Conservation (phyloP, 2,797 vertebrate species). For the Synanceia verrucosa region DNA sequence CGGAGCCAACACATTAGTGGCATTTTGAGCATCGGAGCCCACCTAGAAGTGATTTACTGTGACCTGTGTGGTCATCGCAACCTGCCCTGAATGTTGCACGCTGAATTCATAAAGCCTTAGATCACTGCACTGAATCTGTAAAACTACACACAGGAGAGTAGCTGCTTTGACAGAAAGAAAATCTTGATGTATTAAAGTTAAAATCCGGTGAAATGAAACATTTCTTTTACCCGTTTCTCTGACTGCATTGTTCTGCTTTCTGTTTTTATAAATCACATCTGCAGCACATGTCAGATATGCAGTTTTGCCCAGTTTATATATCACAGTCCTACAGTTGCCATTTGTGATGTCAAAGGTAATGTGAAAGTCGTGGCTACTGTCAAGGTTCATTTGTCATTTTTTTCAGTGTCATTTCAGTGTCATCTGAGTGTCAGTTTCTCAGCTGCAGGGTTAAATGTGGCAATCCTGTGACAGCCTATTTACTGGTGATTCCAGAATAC, state of each 20-base stretch:
- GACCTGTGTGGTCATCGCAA: conserved; percentile 39
- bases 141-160: conserved; percentile 35
- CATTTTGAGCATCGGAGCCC: conserved; percentile 21
- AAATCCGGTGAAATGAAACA: conserved; percentile 61
- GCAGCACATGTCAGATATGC: not conserved
- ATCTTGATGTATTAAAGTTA: conserved; percentile 41
- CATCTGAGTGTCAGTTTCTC: not conserved
- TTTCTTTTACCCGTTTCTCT: not conserved
- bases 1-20: conserved; percentile 26
- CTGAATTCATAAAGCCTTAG: conserved; percentile 42
- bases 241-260: not conserved
- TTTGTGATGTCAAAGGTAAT: not conserved
- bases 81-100: conserved; percentile 29
- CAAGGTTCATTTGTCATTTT: not conserved
- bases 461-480: not conserved
- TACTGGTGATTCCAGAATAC: not conserved
- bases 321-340: not conserved
- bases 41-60: conserved; percentile 45
- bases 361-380: not conserved
- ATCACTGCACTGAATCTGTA: conserved; percentile 28
- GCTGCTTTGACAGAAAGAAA: conserved; percentile 22
- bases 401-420: not conserved
- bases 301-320: not conserved
- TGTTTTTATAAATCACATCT: not conserved
- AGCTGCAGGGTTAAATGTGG: not conserved